Evolutionary conservation across 2,113 vertebrate genomes (phyloP), one percentile per base, ranked within the genome.

Genomic region (Eudyptes chrysolophus): DNA sequence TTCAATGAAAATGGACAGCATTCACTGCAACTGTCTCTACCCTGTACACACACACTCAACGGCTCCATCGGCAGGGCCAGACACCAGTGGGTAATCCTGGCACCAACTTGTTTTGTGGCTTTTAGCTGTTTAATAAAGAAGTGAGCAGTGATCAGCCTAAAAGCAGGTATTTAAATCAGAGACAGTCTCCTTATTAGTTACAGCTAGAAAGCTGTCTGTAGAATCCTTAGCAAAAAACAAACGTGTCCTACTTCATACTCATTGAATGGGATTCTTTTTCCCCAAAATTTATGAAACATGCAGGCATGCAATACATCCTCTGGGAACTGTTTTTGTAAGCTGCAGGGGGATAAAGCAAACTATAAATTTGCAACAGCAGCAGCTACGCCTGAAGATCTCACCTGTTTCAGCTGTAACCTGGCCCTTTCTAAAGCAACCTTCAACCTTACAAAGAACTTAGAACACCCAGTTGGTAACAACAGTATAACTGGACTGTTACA

Each of bases 31-130:
- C 83, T 36, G 14, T 4, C 17, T 20, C 4, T 8, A 21, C 30
- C 82, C 85, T 36, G 68, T 10, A 3, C 86, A 69, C 42, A n/a
- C 64, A 30, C n/a, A 42, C 42, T 42, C 42, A 54, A 16, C 0
- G 2, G 44, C 82, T 84, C 57, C 87, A 79, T 29, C 85, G 7
- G 79, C 82, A 85, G 62, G 75, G 95, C 88, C 95, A 96, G 96
- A 83, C 92, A 90, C 76, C 92, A 77, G 79, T 8, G 90, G 95
- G 94, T 62, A 90, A 71, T 16, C 83, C 97, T 96, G 96, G 97
- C 97, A 95, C 95, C 92, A 84, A 64, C 38, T 52, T 55, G 74
- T 27, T 52, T 61, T 93, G 92, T 88, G 92, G 96, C 90, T 94
- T 89, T 90, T 20, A 83, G 90, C 70, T 11, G 19, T 26, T 84